A percentile compares a stretch with the other conserved stretches of the same genome.
phyloP scores from a whole-genome alignment of 2,888 invertebrate genomes.

The Luperina testacea region DNA sequence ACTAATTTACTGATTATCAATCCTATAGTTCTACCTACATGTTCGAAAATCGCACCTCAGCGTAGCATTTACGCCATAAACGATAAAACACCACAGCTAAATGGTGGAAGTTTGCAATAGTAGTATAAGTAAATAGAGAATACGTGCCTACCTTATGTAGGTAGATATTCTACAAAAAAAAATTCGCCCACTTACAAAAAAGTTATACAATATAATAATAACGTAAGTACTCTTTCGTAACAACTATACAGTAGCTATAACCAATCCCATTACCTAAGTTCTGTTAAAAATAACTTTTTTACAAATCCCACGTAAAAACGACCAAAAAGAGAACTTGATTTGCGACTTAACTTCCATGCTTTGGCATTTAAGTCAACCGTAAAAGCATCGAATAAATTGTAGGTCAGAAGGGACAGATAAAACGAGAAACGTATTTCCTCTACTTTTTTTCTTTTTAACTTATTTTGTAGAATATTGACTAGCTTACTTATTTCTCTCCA shows the following conservation, averaged over 20 bases:
- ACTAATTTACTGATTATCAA: not conserved
- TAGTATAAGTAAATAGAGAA: not conserved
- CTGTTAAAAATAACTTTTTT: conserved; percentile 63
- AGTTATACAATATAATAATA: not conserved
- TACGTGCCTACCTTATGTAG: too few relatives aligned
- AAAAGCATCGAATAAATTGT: conserved; percentile 89
- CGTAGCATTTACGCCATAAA: not conserved
- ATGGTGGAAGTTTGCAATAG: not conserved
- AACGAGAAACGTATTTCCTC: conserved; percentile 81
- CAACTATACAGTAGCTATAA: conserved; percentile 34
- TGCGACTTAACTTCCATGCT: conserved; percentile 85
- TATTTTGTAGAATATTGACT: conserved; percentile 84
- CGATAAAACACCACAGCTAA: not conserved
- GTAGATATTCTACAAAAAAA: not conserved
- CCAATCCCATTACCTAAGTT: conserved; percentile 59
- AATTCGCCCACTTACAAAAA: not conserved
- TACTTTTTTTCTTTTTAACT: conserved; percentile 82
- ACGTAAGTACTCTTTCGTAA: conserved; percentile 13
- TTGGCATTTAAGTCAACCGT: conserved; percentile 89
- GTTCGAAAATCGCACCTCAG: not conserved
- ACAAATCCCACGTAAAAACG: conserved; percentile 71
- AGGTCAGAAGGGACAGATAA: conserved; percentile 90
- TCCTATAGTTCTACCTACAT: too few relatives aligned
- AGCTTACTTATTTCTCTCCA: conserved; percentile 70
- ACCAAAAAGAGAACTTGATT: conserved; percentile 84